Evolutionary conservation across 2,797 vertebrate genomes (phyloP), one percentile per base, ranked within the genome.

Genomic region (Rallus crepitans): DNA sequence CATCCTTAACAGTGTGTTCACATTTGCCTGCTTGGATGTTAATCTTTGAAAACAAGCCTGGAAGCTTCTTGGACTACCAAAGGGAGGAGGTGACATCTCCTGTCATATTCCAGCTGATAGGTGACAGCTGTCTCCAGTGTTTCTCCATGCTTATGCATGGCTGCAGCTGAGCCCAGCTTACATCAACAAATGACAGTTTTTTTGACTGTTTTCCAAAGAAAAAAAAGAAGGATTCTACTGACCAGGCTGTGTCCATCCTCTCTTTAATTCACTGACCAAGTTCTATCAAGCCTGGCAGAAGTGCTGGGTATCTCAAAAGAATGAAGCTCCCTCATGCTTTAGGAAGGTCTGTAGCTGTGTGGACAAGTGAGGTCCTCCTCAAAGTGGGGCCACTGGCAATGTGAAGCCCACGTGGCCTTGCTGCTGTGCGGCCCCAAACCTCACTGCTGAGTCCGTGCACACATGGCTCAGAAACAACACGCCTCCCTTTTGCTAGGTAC

Each of bases 141-240:
- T 69, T 73, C 30, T 82, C n/a, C 52, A 11, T 88, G 52, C 37
- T 50, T 60, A 77, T 33, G 5, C 57, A 70, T 17, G 25, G 40
- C 50, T 50, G 27, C 40, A 77, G 47, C 65, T 64, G 40, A 89
- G 60, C 60, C 42, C 35, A 55, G 27, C 6, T 85, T 37, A 33
- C 2, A 0, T 42, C 27, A 47, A 39, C 8, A 72, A 83, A 11
- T n/a, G 57, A 13, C 27, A 31, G 3, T 0, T 9, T 60, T 69
- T 90, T 60, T 11, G 2, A 39, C 13, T 15, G 31, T 15, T 64
- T 92, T 76, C 33, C 45, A 76, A 89, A 64, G 24, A 11, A n/a
- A 48, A 57, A 24, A n/a, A 48, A 57, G 42, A 24, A 12, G 3
- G 12, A 1, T n/a, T 86, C 6, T 47, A 19, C 35, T 48, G 45